These are phyloP conservation scores for Aethina tumida DNA, from an alignment of 1,140 invertebrate genomes.

Conservation along the genomic window DNA sequence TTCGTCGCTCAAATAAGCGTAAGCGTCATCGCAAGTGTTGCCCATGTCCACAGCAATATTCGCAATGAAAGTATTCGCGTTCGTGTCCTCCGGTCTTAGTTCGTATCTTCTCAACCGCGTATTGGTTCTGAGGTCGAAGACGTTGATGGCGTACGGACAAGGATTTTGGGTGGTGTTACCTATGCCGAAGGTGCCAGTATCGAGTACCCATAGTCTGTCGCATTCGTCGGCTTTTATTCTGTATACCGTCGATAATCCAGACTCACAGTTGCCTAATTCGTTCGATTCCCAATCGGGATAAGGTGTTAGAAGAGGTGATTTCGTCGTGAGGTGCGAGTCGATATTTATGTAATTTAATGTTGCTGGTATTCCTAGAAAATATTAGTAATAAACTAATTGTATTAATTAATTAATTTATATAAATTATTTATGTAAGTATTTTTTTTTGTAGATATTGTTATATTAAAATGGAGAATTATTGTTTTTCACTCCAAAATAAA, in stretches of 20 bases:
- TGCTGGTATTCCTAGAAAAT: constrained; percentile 58
- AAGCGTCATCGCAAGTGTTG: constrained; percentile 61
- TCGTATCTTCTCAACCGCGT: constrained; percentile 57
- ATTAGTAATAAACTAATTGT: background rate
- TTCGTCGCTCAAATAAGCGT: constrained; percentile 72
- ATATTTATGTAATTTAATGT: constrained; percentile 70
- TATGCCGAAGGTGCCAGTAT: constrained; percentile 71
- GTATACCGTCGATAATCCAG: constrained; percentile 64
- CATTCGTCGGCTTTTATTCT: constrained; percentile 63
- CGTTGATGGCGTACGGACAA: constrained; percentile 61
- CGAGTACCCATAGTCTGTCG: constrained; percentile 69
- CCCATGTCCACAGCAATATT: constrained; percentile 73
- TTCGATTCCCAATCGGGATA: constrained; percentile 68
- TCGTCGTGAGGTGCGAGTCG: constrained; percentile 44
- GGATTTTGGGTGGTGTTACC: constrained; percentile 53
- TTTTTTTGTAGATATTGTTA: background rate
- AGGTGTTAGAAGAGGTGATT: constrained; percentile 61
- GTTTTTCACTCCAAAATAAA: background rate
- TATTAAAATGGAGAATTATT: background rate
- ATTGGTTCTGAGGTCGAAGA: constrained; percentile 66
- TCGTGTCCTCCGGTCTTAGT: constrained; percentile 59
- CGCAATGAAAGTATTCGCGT: constrained; percentile 66
- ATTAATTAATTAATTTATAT: background rate
- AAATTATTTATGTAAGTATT: background rate
- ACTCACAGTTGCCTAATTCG: constrained; percentile 60